phyloP scores from a whole-genome alignment of 2,797 vertebrate species.

The Acanthiza pusilla region DNA sequence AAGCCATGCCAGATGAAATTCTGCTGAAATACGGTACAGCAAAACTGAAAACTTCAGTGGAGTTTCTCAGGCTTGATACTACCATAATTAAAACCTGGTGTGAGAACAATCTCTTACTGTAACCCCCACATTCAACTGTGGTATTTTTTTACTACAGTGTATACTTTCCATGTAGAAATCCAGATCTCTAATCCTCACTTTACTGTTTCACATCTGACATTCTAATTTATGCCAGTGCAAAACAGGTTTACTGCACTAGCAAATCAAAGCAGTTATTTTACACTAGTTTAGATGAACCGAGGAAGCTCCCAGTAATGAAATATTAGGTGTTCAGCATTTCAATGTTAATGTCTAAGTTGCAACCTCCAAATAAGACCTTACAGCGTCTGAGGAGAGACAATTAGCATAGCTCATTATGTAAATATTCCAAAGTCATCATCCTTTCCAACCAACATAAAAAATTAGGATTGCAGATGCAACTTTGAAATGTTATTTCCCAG shows the following conservation, averaged over 20 bases:
- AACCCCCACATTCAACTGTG: not conserved
- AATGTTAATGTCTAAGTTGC: not conserved
- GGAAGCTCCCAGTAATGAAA: not conserved
- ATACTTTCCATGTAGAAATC: not conserved
- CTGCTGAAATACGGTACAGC: not conserved
- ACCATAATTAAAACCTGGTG: not conserved
- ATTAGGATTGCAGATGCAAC: not conserved
- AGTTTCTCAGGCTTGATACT: not conserved
- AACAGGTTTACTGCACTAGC: not conserved
- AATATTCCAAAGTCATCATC: not conserved
- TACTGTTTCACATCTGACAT: not conserved
- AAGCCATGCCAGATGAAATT: not conserved
- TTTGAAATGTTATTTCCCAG: not conserved
- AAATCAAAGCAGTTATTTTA: constrained; percentile 12
- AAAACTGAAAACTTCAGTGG: not conserved
- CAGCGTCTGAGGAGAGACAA: not conserved
- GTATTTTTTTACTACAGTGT: not conserved
- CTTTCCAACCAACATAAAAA: not conserved
- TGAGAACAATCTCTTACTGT: not conserved
- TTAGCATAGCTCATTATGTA: not conserved
- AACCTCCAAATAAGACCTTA: constrained; percentile 27
- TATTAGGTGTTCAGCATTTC: not conserved
- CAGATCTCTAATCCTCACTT: not conserved
- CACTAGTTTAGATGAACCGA: not conserved
- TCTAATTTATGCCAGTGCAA: not conserved